Base-by-base conservation (phyloP, 2,888 invertebrate species). In the Sipha maydis region DNA sequence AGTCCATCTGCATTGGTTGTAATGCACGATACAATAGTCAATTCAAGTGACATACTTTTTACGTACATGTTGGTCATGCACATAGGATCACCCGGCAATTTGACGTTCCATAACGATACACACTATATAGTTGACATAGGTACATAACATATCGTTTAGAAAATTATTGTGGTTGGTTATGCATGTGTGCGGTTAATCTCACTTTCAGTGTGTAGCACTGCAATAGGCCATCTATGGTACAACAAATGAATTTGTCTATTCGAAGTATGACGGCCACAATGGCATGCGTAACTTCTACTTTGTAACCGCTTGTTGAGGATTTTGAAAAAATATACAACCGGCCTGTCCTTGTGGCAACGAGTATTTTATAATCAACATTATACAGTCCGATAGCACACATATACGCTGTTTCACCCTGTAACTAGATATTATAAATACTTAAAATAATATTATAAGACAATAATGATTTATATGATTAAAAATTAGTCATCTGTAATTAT, bases 331-430 rank as follows among this genome's bases (percentile, higher is more conserved):
- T 73, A 31, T 89, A 85, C 34, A 89, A 93, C 67, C 94, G 94
- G 83, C 96, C 96, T 91, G 97, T 96, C 91, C 98, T 94, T 91
- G 94, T 96, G 76, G 96, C 95, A 69, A 97, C 94, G 3, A 97
- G 94, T 83, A 99, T 94, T 90, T 96, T 94, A 92, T 96, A 99
- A 91, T 99, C 99, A 1, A 98, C 97, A 91, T 96, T 96, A 92
- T 94, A 98, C 77, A 97, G 93, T 17, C 99, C 99, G 78, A 94
- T 93, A 0, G 94, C 93, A 89, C 95, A 94, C 89, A 97, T 93
- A 91, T 96, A 94, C 89, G 94, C 95, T 0, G 97, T 97, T 0
- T 95, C 95, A 89, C 93, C 93, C 91, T 94, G 94, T 83, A 92
- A 89, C 91, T 91, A 89, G 5, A 48, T 48, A 34, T 34, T 34